phyloP scores from a whole-genome alignment of 1,140 invertebrate species.

The Reticulitermes speratus region DNA sequence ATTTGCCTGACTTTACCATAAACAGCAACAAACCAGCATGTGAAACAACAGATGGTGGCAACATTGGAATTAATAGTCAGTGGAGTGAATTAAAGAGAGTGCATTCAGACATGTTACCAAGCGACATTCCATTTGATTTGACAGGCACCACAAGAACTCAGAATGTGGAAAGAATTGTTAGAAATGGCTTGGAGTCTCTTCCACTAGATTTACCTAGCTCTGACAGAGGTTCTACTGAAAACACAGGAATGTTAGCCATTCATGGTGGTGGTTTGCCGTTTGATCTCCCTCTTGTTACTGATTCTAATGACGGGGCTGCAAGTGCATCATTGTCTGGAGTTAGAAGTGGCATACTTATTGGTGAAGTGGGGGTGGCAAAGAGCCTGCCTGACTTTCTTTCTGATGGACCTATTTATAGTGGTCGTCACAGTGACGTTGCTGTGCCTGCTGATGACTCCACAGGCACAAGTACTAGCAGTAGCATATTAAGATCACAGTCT shows the following conservation, averaged over 20 bases:
- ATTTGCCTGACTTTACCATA: slow-evolving; percentile 60
- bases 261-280: slow-evolving; percentile 37
- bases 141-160: slow-evolving; percentile 42
- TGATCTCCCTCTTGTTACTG: slow-evolving; percentile 44
- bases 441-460: not conserved
- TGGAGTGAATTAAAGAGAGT: slow-evolving; percentile 41
- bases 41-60: not conserved
- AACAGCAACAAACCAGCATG: slow-evolving; percentile 39
- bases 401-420: slow-evolving; percentile 62
- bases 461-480: not conserved
- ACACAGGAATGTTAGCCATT: slow-evolving; percentile 33
- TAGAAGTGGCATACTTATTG: slow-evolving; percentile 39
- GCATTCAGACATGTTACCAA: slow-evolving; percentile 23
- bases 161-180: slow-evolving; percentile 36
- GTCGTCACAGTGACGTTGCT: slow-evolving; percentile 1
- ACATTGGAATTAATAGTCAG: slow-evolving; percentile 36
- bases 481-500: not conserved
- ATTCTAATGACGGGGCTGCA: slow-evolving; percentile 41
- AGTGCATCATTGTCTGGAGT: slow-evolving; percentile 36
- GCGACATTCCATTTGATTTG: slow-evolving; percentile 45
- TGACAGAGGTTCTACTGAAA: slow-evolving; percentile 35
- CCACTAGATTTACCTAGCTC: slow-evolving; percentile 43
- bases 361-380: slow-evolving; percentile 51
- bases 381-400: slow-evolving; percentile 71
- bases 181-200: slow-evolving; percentile 39